Evolutionary conservation across 2,113 vertebrate genomes (phyloP).

Genomic region (Boleophthalmus pectinirostris): DNA sequence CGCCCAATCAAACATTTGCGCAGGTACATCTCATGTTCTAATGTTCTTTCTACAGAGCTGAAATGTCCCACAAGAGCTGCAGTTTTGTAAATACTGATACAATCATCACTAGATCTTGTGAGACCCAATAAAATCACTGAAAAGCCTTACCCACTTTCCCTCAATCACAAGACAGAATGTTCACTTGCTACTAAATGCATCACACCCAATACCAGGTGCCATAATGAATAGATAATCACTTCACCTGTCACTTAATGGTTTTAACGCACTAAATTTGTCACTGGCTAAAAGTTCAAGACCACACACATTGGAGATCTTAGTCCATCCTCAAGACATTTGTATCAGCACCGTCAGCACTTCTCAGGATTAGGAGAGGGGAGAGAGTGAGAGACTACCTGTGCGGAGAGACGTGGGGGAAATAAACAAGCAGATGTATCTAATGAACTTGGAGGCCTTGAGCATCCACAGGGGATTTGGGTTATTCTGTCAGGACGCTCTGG

Average conservation of each 20-base stretch:
- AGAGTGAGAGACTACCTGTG: conserved; percentile 29
- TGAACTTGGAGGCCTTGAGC: conserved; percentile 55
- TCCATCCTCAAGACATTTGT: conserved; percentile 6
- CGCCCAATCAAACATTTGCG: too few species aligned
- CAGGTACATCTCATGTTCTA: too few species aligned
- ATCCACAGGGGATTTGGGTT: conserved; percentile 53
- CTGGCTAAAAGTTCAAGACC: conserved; percentile 8
- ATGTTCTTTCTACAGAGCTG: too few species aligned
- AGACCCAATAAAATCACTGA: too few species aligned
- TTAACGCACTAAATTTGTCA: conserved; percentile 37
- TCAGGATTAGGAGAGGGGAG: conserved; percentile 17
- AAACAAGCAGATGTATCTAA: conserved; percentile 70
- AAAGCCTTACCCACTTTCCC: too few species aligned
- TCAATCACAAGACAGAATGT: too few species aligned
- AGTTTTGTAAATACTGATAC: too few species aligned
- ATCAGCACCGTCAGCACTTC: conserved; percentile 26
- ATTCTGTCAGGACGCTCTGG: conserved; percentile 22
- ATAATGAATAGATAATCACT: not conserved
- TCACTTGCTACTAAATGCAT: not conserved
- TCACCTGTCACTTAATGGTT: not conserved
- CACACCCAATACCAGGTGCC: not conserved
- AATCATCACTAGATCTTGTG: too few species aligned
- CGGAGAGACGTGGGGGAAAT: conserved; percentile 31
- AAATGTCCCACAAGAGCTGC: too few species aligned
- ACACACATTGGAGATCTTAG: conserved; percentile 17